A percentile compares a stretch with the other conserved stretches of the same genome.
These are phyloP conservation scores for Bubalus kerabau DNA, from an alignment of 2,113 vertebrate genomes.

Conservation along the genomic window DNA sequence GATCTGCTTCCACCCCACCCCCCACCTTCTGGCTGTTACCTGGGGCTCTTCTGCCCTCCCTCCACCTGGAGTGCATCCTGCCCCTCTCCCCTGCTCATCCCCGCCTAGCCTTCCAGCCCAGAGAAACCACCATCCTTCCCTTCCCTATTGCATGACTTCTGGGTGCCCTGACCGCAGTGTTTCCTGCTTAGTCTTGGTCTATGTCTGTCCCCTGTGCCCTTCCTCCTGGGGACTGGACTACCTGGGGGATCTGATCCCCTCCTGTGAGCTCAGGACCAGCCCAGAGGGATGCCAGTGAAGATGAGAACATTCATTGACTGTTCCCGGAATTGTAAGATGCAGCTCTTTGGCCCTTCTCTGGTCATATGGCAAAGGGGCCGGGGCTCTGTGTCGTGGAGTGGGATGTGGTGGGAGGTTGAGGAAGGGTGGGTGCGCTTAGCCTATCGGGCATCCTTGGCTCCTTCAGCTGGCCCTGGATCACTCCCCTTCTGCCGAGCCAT, in stretches of 20 bases:
- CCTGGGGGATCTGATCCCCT: not conserved
- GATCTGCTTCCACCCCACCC: too few relatives aligned
- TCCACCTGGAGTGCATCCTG: rapidly evolving
- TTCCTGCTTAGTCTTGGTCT: not conserved
- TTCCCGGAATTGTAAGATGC: not conserved
- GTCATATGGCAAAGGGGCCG: not conserved
- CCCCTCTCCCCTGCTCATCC: not conserved
- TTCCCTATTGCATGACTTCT: too few relatives aligned
- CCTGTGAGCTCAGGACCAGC: not conserved
- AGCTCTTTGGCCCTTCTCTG: not conserved
- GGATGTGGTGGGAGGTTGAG: not conserved
- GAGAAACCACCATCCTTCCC: not conserved
- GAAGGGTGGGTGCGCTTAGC: not conserved
- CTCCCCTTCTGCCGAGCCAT: not conserved
- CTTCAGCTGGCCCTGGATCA: not conserved
- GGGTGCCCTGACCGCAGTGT: too few relatives aligned
- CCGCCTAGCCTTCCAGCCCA: not conserved
- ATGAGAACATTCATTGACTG: too few relatives aligned
- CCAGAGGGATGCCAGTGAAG: not conserved
- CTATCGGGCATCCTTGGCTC: not conserved
- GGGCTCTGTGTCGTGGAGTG: not conserved
- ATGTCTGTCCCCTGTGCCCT: not conserved
- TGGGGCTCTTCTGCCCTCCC: rapidly evolving
- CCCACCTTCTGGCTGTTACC: not conserved
- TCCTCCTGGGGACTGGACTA: not conserved